Base-by-base conservation (phyloP, 1,140 invertebrate species). In the Lasioglossum albipes region DNA sequence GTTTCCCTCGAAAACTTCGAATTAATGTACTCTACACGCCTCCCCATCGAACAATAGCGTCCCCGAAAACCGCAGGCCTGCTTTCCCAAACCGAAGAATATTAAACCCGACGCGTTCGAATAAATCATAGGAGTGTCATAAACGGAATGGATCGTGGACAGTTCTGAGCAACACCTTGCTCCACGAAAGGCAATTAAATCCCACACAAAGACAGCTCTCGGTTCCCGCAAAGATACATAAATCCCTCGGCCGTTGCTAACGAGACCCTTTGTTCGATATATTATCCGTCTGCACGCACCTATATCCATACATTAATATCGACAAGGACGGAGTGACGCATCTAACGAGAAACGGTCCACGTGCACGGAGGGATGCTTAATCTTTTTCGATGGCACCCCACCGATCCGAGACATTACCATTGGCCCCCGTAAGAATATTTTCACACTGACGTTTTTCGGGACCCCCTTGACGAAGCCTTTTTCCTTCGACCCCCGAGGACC, bases 361-460 rank as follows among this genome's bases (percentile, higher is more conserved):
- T 86, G 85, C 77, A 71, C 67, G 45, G 52, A 77, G 81, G 85
- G 84, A 76, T 72, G 70, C 84, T 86, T 86, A 87, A 87, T 87
- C 85, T 87, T 81, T 84, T 67, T 67, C 73, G 1, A 16, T 4
- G 81, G 54, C 68, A 73, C 81, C 85, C 84, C 71, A 76, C 42
- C 70, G 85, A 83, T 83, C 78, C 62, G 75, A 9, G 62, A 67
- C 62, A 65, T 66, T 10, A 75, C 75, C 69, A 75, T 59, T 67
- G 45, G 31, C 41, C n/a, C 45, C 54, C 83, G 68, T 67, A 69
- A 54, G 85, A 87, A 87, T 87, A 87, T 87, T 87, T 87, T 87
- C 85, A 87, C 86, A 87, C 86, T 78, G 75, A 52, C 71, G 68
- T n/a, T n/a, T 66, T 22, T 57, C 31, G 16, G 6, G 3, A 20